Base-by-base conservation (phyloP, 2,888 invertebrate genomes). In the Callyntrura sp. region DNA sequence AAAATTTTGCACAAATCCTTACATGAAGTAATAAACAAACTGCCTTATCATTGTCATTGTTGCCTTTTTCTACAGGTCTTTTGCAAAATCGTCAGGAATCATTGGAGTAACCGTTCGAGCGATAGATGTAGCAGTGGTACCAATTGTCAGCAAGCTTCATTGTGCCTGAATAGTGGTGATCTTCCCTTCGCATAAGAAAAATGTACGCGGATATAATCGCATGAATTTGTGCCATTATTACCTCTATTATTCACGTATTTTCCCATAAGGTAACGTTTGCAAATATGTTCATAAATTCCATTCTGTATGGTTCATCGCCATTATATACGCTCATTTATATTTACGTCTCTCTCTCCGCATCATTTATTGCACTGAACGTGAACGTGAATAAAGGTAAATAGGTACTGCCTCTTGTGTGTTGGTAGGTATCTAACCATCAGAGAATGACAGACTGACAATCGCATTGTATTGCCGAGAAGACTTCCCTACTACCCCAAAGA, bases 211-310 rank as follows among this genome's bases (percentile, higher is more conserved):
- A 65, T 35, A 65, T 83, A 65, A 48, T 73, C 12, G 48, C 9
- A 73, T 51, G 6, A 35, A 48, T 20, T 62, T 83, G 62, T 83
- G 73, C 55, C 73, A 70, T 84, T 70, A 84, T 43, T 23, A 73
- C 55, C 62, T 17, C 45, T 57, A 82, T 84, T 84, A 85, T 76
- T 78, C 78, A 57, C 76, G 85, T 76, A 76, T 85, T 85, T 85
- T 78, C 85, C 85, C 85, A 85, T 85, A 85, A 84, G 23, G 76
- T 17, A 85, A 73, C 55, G 55, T 78, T 48, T 55, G 76, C 28
- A 48, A 62, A 70, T 14, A 68, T 55, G 57, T 45, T 25, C 20
- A 68, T 43, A 85, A 43, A 62, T 73, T 60, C 43, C 43, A 76
- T 76, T 62, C 11, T 76, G 48, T 73, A 85, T 76, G 70, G 84